phyloP scores from a whole-genome alignment of 2,113 vertebrate genomes.

The Bubalus kerabau region DNA sequence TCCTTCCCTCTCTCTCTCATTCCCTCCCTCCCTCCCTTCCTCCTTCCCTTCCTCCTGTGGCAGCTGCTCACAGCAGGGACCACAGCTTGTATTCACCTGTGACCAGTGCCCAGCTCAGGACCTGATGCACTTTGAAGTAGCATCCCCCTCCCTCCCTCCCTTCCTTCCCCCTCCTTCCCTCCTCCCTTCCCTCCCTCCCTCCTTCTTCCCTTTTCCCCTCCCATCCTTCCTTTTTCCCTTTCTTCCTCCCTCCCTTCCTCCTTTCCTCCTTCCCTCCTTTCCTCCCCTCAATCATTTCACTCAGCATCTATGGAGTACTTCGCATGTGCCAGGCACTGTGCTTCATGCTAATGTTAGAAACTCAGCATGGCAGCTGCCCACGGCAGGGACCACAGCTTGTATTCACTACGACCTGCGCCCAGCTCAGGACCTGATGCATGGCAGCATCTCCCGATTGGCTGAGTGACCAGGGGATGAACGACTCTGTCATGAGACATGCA shows the following conservation, averaged over 20 bases:
- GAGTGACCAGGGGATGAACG: background rate
- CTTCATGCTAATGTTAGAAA: background rate
- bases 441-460: background rate
- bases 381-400: background rate
- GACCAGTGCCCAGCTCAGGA: background rate
- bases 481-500: background rate
- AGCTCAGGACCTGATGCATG: background rate
- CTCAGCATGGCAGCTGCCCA: background rate
- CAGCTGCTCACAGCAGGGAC: background rate
- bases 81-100: background rate
- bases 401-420: background rate
- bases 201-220: background rate
- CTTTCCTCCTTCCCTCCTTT: background rate
- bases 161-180: no score
- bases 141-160: background rate
- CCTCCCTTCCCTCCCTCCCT: no score
- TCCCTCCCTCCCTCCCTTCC: background rate
- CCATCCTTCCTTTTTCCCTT: background rate
- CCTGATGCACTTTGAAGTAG: background rate
- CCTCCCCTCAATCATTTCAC: background rate
- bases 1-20: background rate
- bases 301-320: background rate
- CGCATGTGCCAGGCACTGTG: background rate
- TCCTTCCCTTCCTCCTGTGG: background rate
- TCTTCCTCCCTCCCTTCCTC: background rate